Conservation (phyloP, 1,140 invertebrate species). For the Drosophila pandora region DNA sequence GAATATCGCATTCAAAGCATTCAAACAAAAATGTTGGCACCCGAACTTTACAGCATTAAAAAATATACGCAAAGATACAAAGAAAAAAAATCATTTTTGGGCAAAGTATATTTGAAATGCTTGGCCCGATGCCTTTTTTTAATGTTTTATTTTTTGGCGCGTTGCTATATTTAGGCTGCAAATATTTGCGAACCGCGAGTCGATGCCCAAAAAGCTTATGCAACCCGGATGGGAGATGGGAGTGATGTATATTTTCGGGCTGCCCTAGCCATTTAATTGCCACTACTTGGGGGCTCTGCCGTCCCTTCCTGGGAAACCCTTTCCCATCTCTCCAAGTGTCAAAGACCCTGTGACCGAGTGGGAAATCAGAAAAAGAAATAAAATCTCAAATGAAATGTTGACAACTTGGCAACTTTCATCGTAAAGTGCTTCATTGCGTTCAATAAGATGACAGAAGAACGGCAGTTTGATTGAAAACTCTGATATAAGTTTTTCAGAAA, state of each 20-base stretch:
- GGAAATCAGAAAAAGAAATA: constrained; percentile 43
- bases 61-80: constrained; percentile 14
- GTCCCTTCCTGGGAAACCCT: constrained; percentile 5
- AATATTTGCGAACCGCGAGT: constrained; percentile 63
- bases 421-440: constrained; percentile 38
- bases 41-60: constrained; percentile 55
- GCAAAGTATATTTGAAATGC: constrained; percentile 53
- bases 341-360: constrained; percentile 82
- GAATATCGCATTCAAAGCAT: constrained; percentile 60
- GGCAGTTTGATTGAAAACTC: constrained; percentile 15
- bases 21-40: constrained; percentile 57
- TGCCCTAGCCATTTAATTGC: constrained; percentile 71
- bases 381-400: constrained; percentile 40
- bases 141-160: constrained; percentile 53
- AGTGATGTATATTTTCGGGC: constrained; percentile 44
- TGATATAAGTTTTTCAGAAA: constrained; percentile 16
- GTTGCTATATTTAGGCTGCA: constrained; percentile 74
- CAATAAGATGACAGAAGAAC: constrained; percentile 31
- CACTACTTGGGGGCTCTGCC: constrained; percentile 5
- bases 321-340: constrained; percentile 53
- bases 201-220: constrained; percentile 53
- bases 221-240: constrained; percentile 37
- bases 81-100: constrained; percentile 14
- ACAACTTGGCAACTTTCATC: constrained; percentile 48
- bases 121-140: constrained; percentile 53